Evolutionary conservation across 2,797 vertebrate species (phyloP).

Genomic region (Steatocranus sp.): DNA sequence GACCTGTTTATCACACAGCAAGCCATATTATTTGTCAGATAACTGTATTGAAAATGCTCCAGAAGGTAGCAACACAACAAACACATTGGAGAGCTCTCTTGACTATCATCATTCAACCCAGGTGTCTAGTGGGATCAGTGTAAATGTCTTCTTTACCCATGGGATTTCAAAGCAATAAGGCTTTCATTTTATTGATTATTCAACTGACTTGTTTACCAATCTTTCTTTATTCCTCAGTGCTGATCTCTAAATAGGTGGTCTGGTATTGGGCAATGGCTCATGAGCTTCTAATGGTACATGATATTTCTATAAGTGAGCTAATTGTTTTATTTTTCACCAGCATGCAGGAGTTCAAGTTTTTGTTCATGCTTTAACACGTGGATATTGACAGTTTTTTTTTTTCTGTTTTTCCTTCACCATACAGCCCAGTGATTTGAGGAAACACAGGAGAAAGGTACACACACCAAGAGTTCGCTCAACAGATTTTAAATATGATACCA

Average conservation of each 20-base stretch:
- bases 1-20: background rate
- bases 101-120: background rate
- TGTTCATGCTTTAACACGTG: background rate
- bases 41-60: background rate
- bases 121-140: background rate
- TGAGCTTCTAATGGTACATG: slow-evolving; percentile 2
- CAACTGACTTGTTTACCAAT: slow-evolving; percentile 25
- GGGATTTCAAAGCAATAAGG: background rate
- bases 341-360: background rate
- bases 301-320: background rate
- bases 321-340: background rate
- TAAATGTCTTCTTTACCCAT: background rate
- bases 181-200: slow-evolving; percentile 34
- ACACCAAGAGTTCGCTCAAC: background rate
- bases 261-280: background rate
- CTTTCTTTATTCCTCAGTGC: background rate
- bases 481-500: background rate
- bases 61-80: background rate
- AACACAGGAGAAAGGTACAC: slow-evolving; percentile 96
- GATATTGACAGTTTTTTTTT: background rate
- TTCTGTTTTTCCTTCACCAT: background rate
- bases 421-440: slow-evolving; percentile 97
- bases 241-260: background rate
- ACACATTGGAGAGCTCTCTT: background rate
- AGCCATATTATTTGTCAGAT: background rate